Evolutionary conservation across 2,888 invertebrate genomes (phyloP), one percentile per base, ranked within the genome.

Genomic region (Ophion costatus): DNA sequence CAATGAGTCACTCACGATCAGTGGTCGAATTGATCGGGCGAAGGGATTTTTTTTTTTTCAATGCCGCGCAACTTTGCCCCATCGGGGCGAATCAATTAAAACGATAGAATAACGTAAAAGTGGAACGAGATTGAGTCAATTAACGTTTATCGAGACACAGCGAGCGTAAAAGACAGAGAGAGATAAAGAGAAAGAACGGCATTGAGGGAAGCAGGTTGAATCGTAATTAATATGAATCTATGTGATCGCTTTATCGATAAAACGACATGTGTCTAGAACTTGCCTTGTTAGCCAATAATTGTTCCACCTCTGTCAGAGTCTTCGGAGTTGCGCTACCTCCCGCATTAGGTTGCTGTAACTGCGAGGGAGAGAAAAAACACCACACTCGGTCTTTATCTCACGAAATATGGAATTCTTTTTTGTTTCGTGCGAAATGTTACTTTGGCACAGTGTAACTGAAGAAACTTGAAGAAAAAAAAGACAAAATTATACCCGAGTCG

Each of bases 211-310:
- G 61, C 57, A 75, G 83, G 75, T 61, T 20, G 56, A 64, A 82
- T 79, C 24, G 57, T 66, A 82, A 84, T 76, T 79, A 67, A 78
- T 63, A 4, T 20, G 56, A 73, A 59, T 70, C 42, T 33, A 38
- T 33, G 61, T 11, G 59, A 80, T 85, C n/a, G 66, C 59, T 57
- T 66, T 76, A 24, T 33, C 71, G 83, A 69, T 78, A 70, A 71
- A 20, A 78, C 61, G n/a, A 20, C 76, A 78, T 69, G 69, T 80
- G 75, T 70, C 45, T 79, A 38, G 57, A 66, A 78, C 86, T 89
- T 89, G 92, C 93, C 90, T 92, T 93, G 56, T 93, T 92, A 0
- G 93, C 93, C 63, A 94, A 82, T 42, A 92, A 80, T 80, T 92
- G 91, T 69, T 94, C 93, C 14, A 92, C 92, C 76, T 93, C 90